Conservation (phyloP, 2,797 vertebrate species). For the Pteronotus mesoamericanus region DNA sequence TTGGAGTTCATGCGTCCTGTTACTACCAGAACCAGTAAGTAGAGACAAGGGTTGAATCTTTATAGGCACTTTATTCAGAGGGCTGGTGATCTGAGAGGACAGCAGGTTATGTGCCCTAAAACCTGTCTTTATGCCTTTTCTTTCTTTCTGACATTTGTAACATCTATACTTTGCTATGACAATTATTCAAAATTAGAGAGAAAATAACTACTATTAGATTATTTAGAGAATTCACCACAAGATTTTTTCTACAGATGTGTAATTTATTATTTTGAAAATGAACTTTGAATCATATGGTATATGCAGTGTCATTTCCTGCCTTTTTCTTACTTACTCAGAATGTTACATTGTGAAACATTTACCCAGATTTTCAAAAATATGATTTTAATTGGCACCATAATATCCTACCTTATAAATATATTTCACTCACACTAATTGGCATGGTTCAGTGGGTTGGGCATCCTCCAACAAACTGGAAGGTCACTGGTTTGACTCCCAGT, state of each 20-base stretch:
- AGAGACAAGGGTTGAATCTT: too few species aligned
- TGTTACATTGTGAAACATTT: neutral
- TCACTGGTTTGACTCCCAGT: too few species aligned
- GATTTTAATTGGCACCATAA: neutral
- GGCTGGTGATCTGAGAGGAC: too few species aligned
- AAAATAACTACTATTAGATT: neutral
- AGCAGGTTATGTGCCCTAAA: too few species aligned
- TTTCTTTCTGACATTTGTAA: neutral
- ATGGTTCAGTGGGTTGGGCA: too few species aligned
- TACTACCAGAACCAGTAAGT: too few species aligned
- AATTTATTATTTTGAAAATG: neutral
- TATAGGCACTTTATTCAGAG: too few species aligned
- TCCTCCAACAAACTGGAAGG: too few species aligned
- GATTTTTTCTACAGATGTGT: neutral
- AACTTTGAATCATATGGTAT: neutral
- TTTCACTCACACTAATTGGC: too few species aligned
- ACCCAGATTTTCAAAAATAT: neutral
- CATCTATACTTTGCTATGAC: neutral
- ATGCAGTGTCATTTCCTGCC: neutral
- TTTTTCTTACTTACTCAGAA: neutral
- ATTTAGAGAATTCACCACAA: neutral
- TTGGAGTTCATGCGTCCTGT: too few species aligned
- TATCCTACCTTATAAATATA: neutral
- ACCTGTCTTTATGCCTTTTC: neutral
- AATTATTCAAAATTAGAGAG: neutral